phyloP scores from a whole-genome alignment of 2,888 invertebrate genomes.

The Mythimna loreyi region DNA sequence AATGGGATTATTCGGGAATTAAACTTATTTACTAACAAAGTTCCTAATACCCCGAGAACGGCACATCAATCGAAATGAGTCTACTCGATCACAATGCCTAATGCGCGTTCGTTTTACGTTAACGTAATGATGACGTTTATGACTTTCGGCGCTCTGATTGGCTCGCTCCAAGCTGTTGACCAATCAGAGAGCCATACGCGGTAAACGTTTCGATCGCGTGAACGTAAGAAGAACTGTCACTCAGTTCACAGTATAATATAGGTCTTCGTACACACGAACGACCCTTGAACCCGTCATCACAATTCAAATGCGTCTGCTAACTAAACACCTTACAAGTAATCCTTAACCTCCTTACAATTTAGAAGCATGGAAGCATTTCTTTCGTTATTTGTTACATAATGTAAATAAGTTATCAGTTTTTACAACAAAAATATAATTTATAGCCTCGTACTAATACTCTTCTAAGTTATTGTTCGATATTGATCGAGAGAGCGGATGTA shows the following conservation, averaged over 20 bases:
- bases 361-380: constrained; percentile 57
- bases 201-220: too few relatives aligned
- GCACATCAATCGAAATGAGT: constrained; percentile 2
- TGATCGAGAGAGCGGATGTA: constrained; percentile 53
- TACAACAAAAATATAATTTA: constrained; percentile 60
- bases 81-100: constrained; percentile 9
- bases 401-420: constrained; percentile 46
- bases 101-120: too few relatives aligned
- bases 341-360: constrained; percentile 48
- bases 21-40: background rate
- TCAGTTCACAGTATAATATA: background rate
- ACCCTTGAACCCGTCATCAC: constrained; percentile 18
- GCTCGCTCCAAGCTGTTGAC: too few relatives aligned
- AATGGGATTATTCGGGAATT: constrained; percentile 7
- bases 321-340: constrained; percentile 42
- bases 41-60: background rate
- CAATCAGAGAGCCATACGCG: too few relatives aligned
- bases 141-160: too few relatives aligned
- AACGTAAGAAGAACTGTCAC: too few relatives aligned
- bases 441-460: constrained; percentile 59
- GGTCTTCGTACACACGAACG: constrained; percentile 32
- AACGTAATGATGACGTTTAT: too few relatives aligned
- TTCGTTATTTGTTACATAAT: constrained; percentile 54
- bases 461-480: constrained; percentile 51
- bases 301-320: constrained; percentile 42